Base-by-base conservation (phyloP, 2,113 vertebrate genomes). In the Scortum barcoo region DNA sequence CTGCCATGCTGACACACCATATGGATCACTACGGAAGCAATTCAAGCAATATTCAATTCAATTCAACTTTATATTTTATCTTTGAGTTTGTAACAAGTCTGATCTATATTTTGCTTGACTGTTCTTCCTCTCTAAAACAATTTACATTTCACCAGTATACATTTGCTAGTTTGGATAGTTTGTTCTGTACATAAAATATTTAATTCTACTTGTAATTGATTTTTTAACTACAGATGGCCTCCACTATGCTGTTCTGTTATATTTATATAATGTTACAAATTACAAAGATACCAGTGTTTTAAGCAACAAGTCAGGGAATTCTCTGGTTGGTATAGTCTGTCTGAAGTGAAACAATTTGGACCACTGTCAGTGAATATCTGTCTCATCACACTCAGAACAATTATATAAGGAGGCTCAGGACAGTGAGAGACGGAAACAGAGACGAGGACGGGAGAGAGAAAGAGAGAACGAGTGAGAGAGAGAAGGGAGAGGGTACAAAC, bases 381-480 rank as follows among this genome's bases (percentile, higher is more conserved):
- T 79, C 69, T 85, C 76, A 67, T 60, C 58, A 65, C 76, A 69
- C 72, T 78, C 53, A 36, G 68, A 76, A 76, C 79, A 81, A 80
- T 89, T 90, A 85, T 81, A 88, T 90, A 78, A 92, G 72, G 38
- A 85, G 30, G 72, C 66, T 61, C 6, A 16, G 73, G 83, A 86
- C 66, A 63, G 44, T 42, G 61, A 79, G 80, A 86, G 73, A 78
- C 28, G 50, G 44, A 79, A 26, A 71, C 63, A 74, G 75, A 63
- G 70, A 72, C 2, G 42, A 86, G 80, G 63, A 57, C 66, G 48
- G 77, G 54, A 38, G 65, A 22, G 44, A 44, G 60, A 46, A 58
- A 20, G 65, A 53, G 50, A 69, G 73, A n/a, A n/a, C n/a, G n/a
- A 57, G 62, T 14, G 65, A 53, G 50, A 69, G 73, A 36, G 33